Evolutionary conservation across 2,113 vertebrate species (phyloP), one percentile per base, ranked within the genome.

Genomic region (Syngnathoides biaculeatus): DNA sequence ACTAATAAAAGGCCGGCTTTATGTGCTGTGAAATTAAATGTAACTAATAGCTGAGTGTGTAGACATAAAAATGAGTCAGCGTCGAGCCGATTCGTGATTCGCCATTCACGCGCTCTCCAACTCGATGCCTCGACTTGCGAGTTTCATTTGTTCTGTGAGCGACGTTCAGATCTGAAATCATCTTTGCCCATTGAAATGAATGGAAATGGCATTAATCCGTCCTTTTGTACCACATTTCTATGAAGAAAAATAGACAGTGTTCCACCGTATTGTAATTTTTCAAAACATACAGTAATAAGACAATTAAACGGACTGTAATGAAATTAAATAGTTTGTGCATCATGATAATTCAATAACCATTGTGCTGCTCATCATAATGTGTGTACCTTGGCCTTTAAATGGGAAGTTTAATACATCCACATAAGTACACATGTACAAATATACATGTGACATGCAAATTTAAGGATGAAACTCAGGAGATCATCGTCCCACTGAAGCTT

Each of bases 1-100:
- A 78, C 68, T 75, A 83, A 86, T 90, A 83, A 89, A 35, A 74
- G 71, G 69, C 72, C 53, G 74, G 74, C 86, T 91, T 90, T 90
- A 90, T 90, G 86, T 88, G 73, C 84, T 90, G 85, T 90, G 89
- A 89, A 89, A 92, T 91, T 84, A 90, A 88, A 87, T 79, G 68
- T 70, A 72, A 79, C 74, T 79, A 79, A 77, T 17, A 69, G 62
- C 71, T 5, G 19, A n/a, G 11, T 40, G 52, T 55, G 11, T 55
- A 26, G 4, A 55, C 69, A 58, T 83, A 71, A 52, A 52, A 52
- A 20, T 11, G 20, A 52, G 48, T 52, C 48, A 52, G 0, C 2
- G 30, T 6, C 30, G 30, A n/a, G 48, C 20, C 9, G 20, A 50
- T 50, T 50, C 48, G 48, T 20, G 48, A 52, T 4, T 52, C 48